These are phyloP conservation scores for Endotricha flammealis DNA, from an alignment of 2,888 invertebrate species.

Conservation along the genomic window DNA sequence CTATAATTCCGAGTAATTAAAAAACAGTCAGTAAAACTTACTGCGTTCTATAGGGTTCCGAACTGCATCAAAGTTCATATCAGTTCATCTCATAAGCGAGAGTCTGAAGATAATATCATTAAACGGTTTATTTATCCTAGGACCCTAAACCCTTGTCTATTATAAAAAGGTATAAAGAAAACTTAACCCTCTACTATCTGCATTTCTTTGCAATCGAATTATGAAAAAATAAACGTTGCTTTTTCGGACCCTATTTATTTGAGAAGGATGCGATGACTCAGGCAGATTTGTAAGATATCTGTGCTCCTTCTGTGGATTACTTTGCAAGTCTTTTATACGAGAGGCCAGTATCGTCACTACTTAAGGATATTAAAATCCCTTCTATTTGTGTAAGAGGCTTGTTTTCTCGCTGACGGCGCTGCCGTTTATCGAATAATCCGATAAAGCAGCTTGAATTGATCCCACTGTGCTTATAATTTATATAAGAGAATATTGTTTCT, in stretches of 20 bases:
- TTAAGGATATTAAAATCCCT: slow-evolving; percentile 77
- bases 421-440: slow-evolving; percentile 58
- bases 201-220: slow-evolving; percentile 26
- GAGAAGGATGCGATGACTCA: slow-evolving; percentile 74
- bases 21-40: too few species aligned
- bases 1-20: too few species aligned
- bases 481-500: too few species aligned
- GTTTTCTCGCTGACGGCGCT: slow-evolving; percentile 63
- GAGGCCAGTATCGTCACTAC: slow-evolving; percentile 72
- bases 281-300: slow-evolving; percentile 73
- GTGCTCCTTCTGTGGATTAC: slow-evolving; percentile 71
- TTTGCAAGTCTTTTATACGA: slow-evolving; percentile 74
- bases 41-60: too few species aligned
- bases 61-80: too few species aligned
- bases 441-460: slow-evolving; percentile 43
- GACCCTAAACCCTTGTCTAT: slow-evolving; percentile 10
- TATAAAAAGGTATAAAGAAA: slow-evolving; percentile 9
- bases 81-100: neutral
- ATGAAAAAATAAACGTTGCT: slow-evolving; percentile 43
- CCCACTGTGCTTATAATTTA: too few species aligned
- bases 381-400: slow-evolving; percentile 71
- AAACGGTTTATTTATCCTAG: slow-evolving; percentile 7
- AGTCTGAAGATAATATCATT: neutral
- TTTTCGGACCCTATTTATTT: slow-evolving; percentile 69
- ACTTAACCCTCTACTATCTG: slow-evolving; percentile 12